Evolutionary conservation across 1,140 invertebrate genomes (phyloP).

Genomic region (Scaptomyza pallida): DNA sequence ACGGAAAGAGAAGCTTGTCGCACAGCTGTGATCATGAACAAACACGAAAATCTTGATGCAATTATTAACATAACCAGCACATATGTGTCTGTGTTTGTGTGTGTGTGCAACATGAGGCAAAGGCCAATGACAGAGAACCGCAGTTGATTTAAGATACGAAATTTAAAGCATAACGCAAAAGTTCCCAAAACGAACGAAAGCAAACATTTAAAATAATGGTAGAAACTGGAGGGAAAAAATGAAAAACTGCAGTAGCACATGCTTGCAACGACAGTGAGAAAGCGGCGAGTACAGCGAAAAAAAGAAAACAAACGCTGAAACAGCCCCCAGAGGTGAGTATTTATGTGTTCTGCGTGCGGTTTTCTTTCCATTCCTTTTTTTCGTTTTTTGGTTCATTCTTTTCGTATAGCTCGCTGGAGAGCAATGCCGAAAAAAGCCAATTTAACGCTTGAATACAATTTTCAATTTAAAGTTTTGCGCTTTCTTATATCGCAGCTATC

Average conservation of each 20-base stretch:
- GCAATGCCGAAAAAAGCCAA: slow-evolving; percentile 73
- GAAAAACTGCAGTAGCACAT: slow-evolving; percentile 18
- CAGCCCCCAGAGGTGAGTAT: slow-evolving; percentile 20
- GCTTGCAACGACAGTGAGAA: slow-evolving; percentile 14
- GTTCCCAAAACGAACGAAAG: background rate
- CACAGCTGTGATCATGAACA: slow-evolving; percentile 10
- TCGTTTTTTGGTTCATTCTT: background rate
- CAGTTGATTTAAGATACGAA: slow-evolving; percentile 19
- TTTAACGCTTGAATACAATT: slow-evolving; percentile 83
- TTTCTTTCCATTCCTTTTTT: slow-evolving; percentile 12
- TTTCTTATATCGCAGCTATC: slow-evolving; percentile 57
- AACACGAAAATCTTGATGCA: slow-evolving; percentile 40
- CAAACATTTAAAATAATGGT: slow-evolving; percentile 4
- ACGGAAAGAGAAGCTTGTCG: background rate
- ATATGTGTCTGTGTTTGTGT: too few relatives aligned
- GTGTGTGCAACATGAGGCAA: slow-evolving; percentile 18
- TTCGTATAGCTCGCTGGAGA: slow-evolving; percentile 23
- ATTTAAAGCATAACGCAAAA: slow-evolving; percentile 21
- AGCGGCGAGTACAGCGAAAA: background rate
- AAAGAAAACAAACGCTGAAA: background rate
- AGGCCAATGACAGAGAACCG: slow-evolving; percentile 31
- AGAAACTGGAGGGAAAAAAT: background rate
- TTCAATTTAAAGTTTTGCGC: slow-evolving; percentile 81
- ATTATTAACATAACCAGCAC: slow-evolving; percentile 31
- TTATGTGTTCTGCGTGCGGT: slow-evolving; percentile 53